phyloP scores from a whole-genome alignment of 2,888 invertebrate species.

The Molorchus minor region DNA sequence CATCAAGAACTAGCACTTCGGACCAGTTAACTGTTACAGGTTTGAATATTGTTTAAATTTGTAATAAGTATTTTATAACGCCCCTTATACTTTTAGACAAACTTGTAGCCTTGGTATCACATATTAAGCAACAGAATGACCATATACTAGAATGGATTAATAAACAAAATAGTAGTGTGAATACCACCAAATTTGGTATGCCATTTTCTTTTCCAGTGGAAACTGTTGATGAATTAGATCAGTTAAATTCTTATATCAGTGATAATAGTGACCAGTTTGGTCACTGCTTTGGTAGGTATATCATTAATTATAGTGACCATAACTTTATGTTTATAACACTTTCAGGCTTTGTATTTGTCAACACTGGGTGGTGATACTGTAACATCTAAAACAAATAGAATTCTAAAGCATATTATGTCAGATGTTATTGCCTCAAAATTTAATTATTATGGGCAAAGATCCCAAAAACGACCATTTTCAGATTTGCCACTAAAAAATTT shows the following conservation, averaged over 20 bases:
- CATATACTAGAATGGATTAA: background rate
- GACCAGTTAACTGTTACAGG: too few species aligned
- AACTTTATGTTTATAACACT: background rate
- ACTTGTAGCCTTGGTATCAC: background rate
- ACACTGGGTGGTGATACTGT: background rate
- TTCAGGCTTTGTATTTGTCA: background rate
- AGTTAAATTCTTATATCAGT: background rate
- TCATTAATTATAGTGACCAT: background rate
- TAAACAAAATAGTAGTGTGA: background rate
- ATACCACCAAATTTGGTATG: background rate
- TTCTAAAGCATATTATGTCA: background rate
- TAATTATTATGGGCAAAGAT: slow-evolving; percentile 1
- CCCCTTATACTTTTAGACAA: background rate
- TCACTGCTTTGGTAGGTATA: background rate
- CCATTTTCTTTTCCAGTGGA: background rate
- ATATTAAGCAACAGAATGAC: background rate
- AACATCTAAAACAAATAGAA: background rate
- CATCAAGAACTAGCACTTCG: too few species aligned
- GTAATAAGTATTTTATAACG: background rate
- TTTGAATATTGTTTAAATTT: too few species aligned
- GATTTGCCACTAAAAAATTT: background rate
- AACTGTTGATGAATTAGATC: background rate
- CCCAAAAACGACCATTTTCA: background rate
- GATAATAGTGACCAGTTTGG: background rate
- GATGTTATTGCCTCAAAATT: background rate